phyloP scores from a whole-genome alignment of 2,797 vertebrate genomes.

The Mus spretus region DNA sequence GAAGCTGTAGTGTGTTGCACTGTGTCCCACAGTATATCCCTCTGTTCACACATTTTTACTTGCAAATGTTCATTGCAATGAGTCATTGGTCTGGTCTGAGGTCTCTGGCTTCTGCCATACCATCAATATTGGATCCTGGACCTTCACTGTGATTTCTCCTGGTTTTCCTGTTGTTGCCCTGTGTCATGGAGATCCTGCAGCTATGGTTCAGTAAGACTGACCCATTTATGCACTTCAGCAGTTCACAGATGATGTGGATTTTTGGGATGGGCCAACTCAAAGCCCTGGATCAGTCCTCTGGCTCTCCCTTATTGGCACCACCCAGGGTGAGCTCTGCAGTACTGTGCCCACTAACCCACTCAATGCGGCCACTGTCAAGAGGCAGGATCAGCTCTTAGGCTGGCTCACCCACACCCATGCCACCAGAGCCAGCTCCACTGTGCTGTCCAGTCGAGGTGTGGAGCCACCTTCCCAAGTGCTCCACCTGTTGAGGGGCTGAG shows the following conservation, averaged over 20 bases:
- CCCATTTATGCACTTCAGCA: not conserved
- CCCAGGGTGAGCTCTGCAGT: not conserved
- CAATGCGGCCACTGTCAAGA: not conserved
- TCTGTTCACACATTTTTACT: not conserved
- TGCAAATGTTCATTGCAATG: not conserved
- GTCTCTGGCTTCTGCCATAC: not conserved
- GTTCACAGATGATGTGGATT: not conserved
- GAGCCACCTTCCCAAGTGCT: not conserved
- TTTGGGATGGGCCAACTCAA: not conserved
- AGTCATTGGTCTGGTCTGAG: not conserved
- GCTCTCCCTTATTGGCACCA: not conserved
- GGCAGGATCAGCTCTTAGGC: not conserved
- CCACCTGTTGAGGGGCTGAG: not conserved
- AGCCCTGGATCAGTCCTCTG: not conserved
- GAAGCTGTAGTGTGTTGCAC: not conserved
- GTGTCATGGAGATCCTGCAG: not conserved
- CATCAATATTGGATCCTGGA: not conserved
- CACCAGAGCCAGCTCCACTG: not conserved
- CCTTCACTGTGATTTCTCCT: not conserved
- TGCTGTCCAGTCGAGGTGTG: not conserved
- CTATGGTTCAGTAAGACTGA: not conserved
- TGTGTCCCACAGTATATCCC: not conserved
- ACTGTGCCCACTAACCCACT: not conserved
- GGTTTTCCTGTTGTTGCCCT: not conserved
- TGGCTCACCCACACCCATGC: not conserved